A percentile compares a stretch with the other conserved stretches of the same genome.
These are phyloP conservation scores for Fregata magnificens DNA, from an alignment of 2,113 vertebrate genomes.

Conservation along the genomic window DNA sequence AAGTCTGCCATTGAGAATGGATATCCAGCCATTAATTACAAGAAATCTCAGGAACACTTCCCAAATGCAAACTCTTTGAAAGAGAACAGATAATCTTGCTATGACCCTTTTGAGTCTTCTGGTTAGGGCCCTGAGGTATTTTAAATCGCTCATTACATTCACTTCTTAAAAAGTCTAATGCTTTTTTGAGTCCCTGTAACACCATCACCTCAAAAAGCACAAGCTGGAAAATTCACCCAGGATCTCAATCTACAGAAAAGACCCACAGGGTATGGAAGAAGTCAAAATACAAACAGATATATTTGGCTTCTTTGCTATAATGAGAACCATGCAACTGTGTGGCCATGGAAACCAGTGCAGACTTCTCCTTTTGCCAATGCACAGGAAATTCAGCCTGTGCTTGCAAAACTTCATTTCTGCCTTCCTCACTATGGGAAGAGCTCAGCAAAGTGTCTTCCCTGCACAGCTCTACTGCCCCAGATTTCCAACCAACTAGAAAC, in stretches of 20 bases:
- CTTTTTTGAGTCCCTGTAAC: not conserved
- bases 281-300: not conserved
- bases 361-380: not conserved
- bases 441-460: not conserved
- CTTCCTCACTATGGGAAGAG: not conserved
- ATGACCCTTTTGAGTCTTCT: not conserved
- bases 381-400: not conserved
- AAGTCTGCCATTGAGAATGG: not conserved
- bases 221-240: constrained; percentile 1
- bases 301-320: not conserved
- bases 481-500: not conserved
- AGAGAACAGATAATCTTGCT: not conserved
- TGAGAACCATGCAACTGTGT: not conserved
- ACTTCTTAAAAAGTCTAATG: not conserved
- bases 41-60: not conserved
- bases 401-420: not conserved
- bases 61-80: not conserved
- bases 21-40: not conserved
- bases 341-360: not conserved
- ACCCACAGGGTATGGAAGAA: not conserved
- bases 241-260: not conserved
- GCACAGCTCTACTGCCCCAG: not conserved
- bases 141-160: not conserved
- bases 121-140: not conserved
- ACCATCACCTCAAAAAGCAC: not conserved